phyloP scores from a whole-genome alignment of 2,113 vertebrate species.

The Gobius niger region DNA sequence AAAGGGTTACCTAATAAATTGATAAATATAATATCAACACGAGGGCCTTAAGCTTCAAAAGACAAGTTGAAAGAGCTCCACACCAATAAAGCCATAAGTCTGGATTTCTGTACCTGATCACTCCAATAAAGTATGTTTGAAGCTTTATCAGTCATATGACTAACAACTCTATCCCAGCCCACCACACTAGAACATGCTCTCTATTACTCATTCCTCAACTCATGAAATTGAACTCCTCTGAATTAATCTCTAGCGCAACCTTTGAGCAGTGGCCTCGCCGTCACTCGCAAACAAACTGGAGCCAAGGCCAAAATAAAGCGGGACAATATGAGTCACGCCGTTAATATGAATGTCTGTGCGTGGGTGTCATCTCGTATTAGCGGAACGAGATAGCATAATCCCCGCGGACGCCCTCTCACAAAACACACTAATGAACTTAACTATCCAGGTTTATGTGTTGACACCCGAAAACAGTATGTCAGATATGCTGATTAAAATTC shows the following conservation, averaged over 20 bases:
- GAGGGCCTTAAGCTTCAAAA: too few species aligned
- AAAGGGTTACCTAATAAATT: too few species aligned
- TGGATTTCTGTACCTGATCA: too few species aligned
- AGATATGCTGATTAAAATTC: slow-evolving; percentile 24
- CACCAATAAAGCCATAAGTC: too few species aligned
- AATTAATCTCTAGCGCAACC: slow-evolving; percentile 16
- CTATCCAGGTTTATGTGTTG: slow-evolving; percentile 29
- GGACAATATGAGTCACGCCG: slow-evolving; percentile 54
- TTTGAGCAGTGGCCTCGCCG: slow-evolving; percentile 4
- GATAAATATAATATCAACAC: too few species aligned
- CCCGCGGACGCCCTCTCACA: slow-evolving; percentile 35
- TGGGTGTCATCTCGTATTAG: slow-evolving; percentile 58
- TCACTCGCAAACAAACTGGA: slow-evolving; percentile 12
- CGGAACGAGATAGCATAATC: slow-evolving; percentile 37
- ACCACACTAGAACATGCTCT: not conserved
- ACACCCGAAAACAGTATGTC: slow-evolving; percentile 21
- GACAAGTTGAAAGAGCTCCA: too few species aligned
- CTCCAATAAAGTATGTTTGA: too few species aligned
- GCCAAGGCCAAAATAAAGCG: slow-evolving; percentile 52
- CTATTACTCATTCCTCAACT: not conserved
- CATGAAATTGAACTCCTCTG: slow-evolving; percentile 2
- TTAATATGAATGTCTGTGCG: slow-evolving; percentile 46
- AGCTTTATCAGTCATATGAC: too few species aligned
- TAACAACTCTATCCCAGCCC: too few species aligned
- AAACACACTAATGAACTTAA: slow-evolving; percentile 38